Base-by-base conservation (phyloP, 2,797 vertebrate genomes). In the Takifugu rubripes region DNA sequence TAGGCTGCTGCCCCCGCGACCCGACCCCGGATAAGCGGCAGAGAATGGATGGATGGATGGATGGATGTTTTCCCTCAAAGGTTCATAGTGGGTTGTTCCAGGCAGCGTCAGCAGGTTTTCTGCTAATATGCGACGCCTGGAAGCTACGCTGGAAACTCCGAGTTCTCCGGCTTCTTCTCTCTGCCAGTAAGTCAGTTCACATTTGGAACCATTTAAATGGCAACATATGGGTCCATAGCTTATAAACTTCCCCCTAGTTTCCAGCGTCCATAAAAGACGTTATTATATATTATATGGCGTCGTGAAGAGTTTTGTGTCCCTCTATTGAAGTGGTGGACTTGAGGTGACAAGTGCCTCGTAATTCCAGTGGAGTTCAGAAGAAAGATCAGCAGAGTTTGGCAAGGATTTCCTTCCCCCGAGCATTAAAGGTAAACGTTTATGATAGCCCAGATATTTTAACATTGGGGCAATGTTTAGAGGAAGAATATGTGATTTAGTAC, bases 311-410 rank as follows among this genome's bases (percentile, higher is more conserved):
- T 61, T 25, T 56, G 6, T 42, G 42, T 60, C 6, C 36, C 9
- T 61, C 43, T 65, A 25, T 60, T 72, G 4, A 68, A 92, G 91
- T 36, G 88, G 79, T 7, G 68, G 54, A 17, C 72, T 93, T n/a
- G 49, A 84, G 53, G 76, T 86, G 51, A 66, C 6, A 14, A 71
- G 59, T 91, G 90, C 66, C 36, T 79, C 17, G 40, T 78, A 29
- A 45, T 92, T 58, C 70, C 85, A 61, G 62, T 72, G 24, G 51
- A 52, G 1, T 61, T 84, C 54, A 75, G 90, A 72, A 40, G 87
- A 72, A 90, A 78, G 69, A 24, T 92, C 70, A 88, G 79, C 70
- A 74, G 21, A 3, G 53, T 68, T 26, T 91, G 89, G 91, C 63
- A 61, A 45, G 77, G 24, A 61, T 91, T 33, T 59, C 25, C 59